These are phyloP conservation scores for Cossypha niveicapilla DNA, from an alignment of 2,797 vertebrate species.

Conservation along the genomic window DNA sequence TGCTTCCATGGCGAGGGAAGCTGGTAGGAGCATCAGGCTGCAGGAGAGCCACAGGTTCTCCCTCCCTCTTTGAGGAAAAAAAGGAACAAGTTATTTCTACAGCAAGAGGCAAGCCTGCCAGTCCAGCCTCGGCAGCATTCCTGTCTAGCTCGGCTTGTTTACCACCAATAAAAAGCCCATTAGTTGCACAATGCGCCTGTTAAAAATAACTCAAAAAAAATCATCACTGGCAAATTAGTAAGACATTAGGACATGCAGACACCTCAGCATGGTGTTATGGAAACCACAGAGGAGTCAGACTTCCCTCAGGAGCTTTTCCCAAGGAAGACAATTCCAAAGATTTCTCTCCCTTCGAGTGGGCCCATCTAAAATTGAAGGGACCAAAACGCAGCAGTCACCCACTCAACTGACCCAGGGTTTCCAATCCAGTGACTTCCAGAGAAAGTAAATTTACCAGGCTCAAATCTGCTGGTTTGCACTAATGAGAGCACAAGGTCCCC, in stretches of 20 bases:
- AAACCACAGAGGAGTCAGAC: constrained; percentile 36
- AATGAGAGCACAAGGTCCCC: background rate
- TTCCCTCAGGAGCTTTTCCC: constrained; percentile 8
- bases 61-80: background rate
- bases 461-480: accelerated
- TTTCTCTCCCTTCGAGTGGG: background rate
- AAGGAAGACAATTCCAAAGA: background rate
- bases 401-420: background rate
- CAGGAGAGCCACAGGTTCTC: background rate
- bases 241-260: constrained; percentile 3
- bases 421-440: background rate
- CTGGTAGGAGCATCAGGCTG: background rate
- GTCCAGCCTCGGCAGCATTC: background rate
- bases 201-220: constrained; percentile 61
- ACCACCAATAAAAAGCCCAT: constrained; percentile 56
- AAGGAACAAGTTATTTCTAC: background rate
- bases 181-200: constrained; percentile 34
- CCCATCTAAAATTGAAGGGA: background rate
- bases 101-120: background rate
- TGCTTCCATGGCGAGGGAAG: background rate
- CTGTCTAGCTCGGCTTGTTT: constrained; percentile 19
- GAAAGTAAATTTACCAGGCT: background rate
- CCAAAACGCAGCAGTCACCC: background rate
- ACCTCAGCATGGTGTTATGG: constrained; percentile 32
- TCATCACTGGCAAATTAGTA: constrained; percentile 54